These are phyloP conservation scores for Caenorhabditis angaria DNA, from an alignment of 2,888 invertebrate species.

Conservation along the genomic window DNA sequence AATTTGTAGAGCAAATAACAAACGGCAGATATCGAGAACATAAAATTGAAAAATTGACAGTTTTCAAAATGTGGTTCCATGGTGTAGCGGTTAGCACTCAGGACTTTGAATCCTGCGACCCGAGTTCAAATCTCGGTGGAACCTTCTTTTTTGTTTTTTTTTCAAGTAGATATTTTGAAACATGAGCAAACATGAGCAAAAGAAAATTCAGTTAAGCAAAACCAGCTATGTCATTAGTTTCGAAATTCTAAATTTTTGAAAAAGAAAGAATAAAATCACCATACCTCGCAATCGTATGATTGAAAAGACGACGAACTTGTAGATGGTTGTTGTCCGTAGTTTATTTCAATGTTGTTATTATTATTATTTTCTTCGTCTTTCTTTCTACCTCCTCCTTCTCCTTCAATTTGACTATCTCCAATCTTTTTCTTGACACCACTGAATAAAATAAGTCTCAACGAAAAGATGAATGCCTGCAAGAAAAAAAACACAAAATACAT, in stretches of 20 bases:
- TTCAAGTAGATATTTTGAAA: too few species aligned
- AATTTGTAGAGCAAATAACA: background rate
- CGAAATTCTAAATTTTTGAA: background rate
- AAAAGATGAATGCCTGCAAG: constrained; percentile 52
- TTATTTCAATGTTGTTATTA: constrained; percentile 30
- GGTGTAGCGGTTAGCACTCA: constrained; percentile 61
- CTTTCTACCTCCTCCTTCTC: constrained; percentile 27
- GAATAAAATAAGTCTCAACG: constrained; percentile 49
- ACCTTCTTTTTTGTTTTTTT: too few species aligned
- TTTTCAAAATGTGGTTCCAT: constrained; percentile 35
- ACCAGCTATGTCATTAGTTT: too few species aligned
- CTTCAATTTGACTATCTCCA: constrained; percentile 9
- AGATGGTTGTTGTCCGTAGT: constrained; percentile 14
- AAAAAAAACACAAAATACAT: background rate
- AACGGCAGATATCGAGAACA: background rate
- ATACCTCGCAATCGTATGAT: constrained; percentile 13
- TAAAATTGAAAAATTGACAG: background rate
- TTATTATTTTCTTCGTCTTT: constrained; percentile 26
- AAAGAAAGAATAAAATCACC: background rate
- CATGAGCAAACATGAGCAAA: too few species aligned
- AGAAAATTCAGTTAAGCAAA: too few species aligned
- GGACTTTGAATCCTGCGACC: constrained; percentile 61
- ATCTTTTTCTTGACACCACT: constrained; percentile 34
- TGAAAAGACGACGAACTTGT: constrained; percentile 14
- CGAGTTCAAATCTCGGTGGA: constrained; percentile 42